A percentile compares a stretch with the other conserved stretches of the same genome.
Evolutionary conservation across 1,140 invertebrate genomes (phyloP).

Genomic region (Spodoptera litura): DNA sequence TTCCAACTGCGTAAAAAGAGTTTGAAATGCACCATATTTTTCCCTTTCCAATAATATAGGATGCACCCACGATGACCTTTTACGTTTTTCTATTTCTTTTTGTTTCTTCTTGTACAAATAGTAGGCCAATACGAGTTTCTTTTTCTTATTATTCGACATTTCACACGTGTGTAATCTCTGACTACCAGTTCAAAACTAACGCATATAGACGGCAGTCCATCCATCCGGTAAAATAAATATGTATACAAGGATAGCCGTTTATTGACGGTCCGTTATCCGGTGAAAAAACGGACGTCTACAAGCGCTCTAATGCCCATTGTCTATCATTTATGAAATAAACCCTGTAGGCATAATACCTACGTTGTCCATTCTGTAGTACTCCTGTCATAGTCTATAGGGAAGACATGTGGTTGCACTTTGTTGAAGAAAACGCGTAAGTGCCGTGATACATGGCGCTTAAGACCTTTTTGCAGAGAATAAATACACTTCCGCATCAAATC

Average conservation of each 20-base stretch:
- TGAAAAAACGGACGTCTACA: constrained; percentile 56
- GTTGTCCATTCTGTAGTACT: no score
- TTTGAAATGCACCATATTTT: constrained; percentile 54
- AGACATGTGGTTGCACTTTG: no score
- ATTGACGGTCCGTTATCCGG: constrained; percentile 54
- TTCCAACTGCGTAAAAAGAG: constrained; percentile 54
- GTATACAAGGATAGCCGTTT: constrained; percentile 33
- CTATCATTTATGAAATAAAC: no score
- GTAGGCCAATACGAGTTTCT: constrained; percentile 46
- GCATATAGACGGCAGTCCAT: no score
- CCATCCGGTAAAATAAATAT: neutral
- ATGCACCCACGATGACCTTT: constrained; percentile 59
- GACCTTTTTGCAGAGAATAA: no score
- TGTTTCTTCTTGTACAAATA: constrained; percentile 51
- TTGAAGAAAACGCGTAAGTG: no score
- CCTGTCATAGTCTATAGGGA: no score
- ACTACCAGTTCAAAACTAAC: no score
- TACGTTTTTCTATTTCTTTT: constrained; percentile 58
- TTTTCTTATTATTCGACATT: constrained; percentile 59
- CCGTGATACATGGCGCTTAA: no score
- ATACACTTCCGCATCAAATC: no score
- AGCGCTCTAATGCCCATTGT: constrained; percentile 46
- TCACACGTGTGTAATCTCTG: constrained; percentile 60
- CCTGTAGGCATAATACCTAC: no score
- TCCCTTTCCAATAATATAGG: constrained; percentile 57